Conservation (phyloP, 2,888 invertebrate genomes). For the Lymantria dispar region DNA sequence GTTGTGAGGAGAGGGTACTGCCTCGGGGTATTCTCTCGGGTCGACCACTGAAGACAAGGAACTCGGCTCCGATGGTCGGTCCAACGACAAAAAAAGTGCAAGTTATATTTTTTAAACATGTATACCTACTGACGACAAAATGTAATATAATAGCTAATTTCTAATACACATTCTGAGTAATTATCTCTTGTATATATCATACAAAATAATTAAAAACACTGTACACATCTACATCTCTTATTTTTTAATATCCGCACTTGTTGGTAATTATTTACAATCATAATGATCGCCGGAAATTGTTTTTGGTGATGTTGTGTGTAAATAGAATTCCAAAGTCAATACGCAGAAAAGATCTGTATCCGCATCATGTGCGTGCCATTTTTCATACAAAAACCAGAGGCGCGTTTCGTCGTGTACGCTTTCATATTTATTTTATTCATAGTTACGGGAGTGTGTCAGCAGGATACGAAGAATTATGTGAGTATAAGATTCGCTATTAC, state of each 20-base stretch:
- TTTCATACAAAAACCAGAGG: slow-evolving; percentile 1
- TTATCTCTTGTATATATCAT: no score
- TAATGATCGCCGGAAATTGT: slow-evolving; percentile 48
- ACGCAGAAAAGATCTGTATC: slow-evolving; percentile 2
- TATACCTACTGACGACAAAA: no score
- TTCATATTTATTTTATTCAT: slow-evolving; percentile 32
- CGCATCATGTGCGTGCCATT: not conserved
- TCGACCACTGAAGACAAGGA: no score
- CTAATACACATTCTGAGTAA: no score
- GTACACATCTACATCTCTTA: not conserved
- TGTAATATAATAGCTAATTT: no score
- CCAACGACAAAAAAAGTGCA: no score
- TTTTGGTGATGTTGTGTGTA: slow-evolving; percentile 36
- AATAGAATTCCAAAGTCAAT: slow-evolving; percentile 9
- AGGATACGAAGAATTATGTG: slow-evolving; percentile 44
- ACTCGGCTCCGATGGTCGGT: no score
- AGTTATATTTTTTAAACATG: no score
- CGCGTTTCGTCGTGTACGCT: slow-evolving; percentile 12
- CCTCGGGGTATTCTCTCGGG: no score
- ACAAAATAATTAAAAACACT: no score
- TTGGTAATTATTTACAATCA: slow-evolving; percentile 27
- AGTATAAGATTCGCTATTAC: slow-evolving; percentile 26
- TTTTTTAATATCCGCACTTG: slow-evolving; percentile 5
- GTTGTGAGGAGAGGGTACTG: no score
- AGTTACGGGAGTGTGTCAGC: slow-evolving; percentile 32